Evolutionary conservation across 1,140 invertebrate genomes (phyloP), one percentile per base, ranked within the genome.

Genomic region (Ephestia elutella): DNA sequence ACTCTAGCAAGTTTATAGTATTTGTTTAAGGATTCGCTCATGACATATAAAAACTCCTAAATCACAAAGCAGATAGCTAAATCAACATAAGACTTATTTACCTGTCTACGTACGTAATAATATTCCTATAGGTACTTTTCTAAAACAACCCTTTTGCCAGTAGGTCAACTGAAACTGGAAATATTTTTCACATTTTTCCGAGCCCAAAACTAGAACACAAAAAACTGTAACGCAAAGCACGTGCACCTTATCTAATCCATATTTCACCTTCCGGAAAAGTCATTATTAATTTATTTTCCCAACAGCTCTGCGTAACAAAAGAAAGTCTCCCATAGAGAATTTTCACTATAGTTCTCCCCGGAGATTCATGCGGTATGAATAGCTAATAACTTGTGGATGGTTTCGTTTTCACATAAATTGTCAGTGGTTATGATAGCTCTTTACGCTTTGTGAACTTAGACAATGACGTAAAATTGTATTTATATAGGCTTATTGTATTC

Each of bases 281-380:
- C 13, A 10, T n/a, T 15, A n/a, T 44, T 44, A n/a, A 44, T 44
- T 35, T 35, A 35, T 35, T 35, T 35, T 20, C 49, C 4, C 18
- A 56, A 56, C 38, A 13, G 19, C 20, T 30, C 2, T 17, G 15
- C 44, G 25, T 57, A 57, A 57, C 21, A 21, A 57, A 30, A 50
- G 56, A 57, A 57, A 57, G 56, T 57, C 10, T 57, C 20, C 54
- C 56, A 19, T 7, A 49, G 44, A 57, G 56, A 57, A 30, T 49
- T 56, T 48, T 56, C 54, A 21, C 54, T 44, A 13, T 54, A 20
- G 15, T 54, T 21, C 49, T 3, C 53, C 53, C 11, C 35, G 17
- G 53, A 54, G 53, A 54, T 19, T 53, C 9, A 53, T 53, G 50
- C 50, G 50, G 20, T 53, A 25, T 25, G 50, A 20, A 53, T 53